phyloP scores from a whole-genome alignment of 1,140 invertebrate species.

The Battus philenor region DNA sequence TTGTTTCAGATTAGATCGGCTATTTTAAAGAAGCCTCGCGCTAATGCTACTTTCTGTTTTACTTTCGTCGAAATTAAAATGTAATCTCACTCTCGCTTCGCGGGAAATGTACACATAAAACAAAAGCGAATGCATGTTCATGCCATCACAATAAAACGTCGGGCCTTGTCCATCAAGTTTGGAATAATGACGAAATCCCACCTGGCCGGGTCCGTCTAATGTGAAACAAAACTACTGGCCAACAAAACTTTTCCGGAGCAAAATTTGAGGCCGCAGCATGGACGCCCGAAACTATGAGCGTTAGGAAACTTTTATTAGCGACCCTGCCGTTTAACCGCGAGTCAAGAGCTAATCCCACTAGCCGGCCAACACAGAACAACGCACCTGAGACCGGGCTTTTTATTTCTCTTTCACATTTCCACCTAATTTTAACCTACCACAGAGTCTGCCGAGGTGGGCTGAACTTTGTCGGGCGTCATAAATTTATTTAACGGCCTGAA shows the following conservation, averaged over 20 bases:
- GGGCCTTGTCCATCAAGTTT: constrained; percentile 37
- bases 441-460: constrained; percentile 57
- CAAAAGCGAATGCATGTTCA: constrained; percentile 21
- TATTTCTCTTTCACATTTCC: constrained; percentile 63
- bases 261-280: constrained; percentile 51
- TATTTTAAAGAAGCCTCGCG: constrained; percentile 66
- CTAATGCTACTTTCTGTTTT: constrained; percentile 71
- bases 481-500: constrained; percentile 74
- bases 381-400: constrained; percentile 62
- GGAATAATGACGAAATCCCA: constrained; percentile 46
- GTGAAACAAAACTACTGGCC: constrained; percentile 45
- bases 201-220: constrained; percentile 40
- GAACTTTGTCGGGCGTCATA: constrained; percentile 73
- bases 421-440: constrained; percentile 63
- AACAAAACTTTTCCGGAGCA: constrained; percentile 45
- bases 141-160: constrained; percentile 38
- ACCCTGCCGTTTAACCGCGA: constrained; percentile 59
- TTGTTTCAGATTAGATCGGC: constrained; percentile 73
- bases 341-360: constrained; percentile 62
- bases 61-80: constrained; percentile 55
- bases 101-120: constrained; percentile 10
- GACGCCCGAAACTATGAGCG: constrained; percentile 56
- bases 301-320: constrained; percentile 71
- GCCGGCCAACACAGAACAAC: constrained; percentile 35
- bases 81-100: constrained; percentile 38